These are phyloP conservation scores for Galaxias olidus DNA, from an alignment of 2,797 vertebrate species.

Conservation along the genomic window DNA sequence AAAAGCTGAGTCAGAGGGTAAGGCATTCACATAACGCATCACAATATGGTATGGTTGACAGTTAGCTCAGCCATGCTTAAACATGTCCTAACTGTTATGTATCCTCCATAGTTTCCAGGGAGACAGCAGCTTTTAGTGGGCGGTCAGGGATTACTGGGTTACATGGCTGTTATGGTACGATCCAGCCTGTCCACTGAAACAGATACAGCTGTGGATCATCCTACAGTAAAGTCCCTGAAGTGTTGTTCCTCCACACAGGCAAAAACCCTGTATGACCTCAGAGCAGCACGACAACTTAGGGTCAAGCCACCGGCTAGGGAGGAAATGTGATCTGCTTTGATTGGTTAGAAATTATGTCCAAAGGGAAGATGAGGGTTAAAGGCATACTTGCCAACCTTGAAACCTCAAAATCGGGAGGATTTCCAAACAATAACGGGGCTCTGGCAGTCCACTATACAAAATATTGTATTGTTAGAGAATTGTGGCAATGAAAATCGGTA, in stretches of 20 bases:
- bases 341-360: constrained; percentile 29
- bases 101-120: too few relatives aligned
- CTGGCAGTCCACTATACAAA: too few relatives aligned
- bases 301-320: constrained; percentile 31
- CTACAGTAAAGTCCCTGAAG: neutral
- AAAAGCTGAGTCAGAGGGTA: constrained; percentile 3
- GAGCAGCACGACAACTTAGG: constrained; percentile 9
- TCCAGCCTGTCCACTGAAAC: neutral
- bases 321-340: constrained; percentile 33
- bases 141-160: constrained; percentile 41
- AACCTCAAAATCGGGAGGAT: too few relatives aligned
- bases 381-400: too few relatives aligned
- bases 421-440: too few relatives aligned
- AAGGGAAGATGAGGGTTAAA: constrained; percentile 42
- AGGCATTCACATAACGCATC: neutral
- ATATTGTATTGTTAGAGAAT: too few relatives aligned
- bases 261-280: constrained; percentile 18
- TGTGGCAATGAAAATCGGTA: too few relatives aligned
- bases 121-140: neutral
- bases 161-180: neutral
- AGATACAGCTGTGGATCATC: neutral
- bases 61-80: constrained; percentile 2
- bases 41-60: neutral
- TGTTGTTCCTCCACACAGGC: neutral
- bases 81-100: neutral